Percentiles rank a stretch among this genome's conserved stretches.
Evolutionary conservation across 2,113 vertebrate genomes (phyloP).

Genomic region (Perccottus glenii): DNA sequence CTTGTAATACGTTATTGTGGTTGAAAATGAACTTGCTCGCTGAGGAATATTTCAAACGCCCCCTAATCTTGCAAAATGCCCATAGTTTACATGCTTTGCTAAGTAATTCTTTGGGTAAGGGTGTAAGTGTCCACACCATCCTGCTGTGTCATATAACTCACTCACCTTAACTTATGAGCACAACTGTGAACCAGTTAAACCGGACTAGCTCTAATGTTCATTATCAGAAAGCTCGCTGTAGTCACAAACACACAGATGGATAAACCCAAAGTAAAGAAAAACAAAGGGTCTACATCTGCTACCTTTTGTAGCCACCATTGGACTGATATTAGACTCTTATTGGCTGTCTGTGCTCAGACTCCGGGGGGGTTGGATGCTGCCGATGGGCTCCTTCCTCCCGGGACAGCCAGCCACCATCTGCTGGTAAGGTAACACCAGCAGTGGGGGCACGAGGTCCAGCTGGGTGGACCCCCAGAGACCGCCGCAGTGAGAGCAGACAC

Average conservation of each 20-base stretch:
- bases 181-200: too few species aligned
- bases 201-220: too few species aligned
- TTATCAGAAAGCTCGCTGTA: too few species aligned
- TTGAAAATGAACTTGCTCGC: too few species aligned
- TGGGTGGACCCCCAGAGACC: constrained; percentile 41
- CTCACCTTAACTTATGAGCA: too few species aligned
- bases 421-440: constrained; percentile 75
- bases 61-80: too few species aligned
- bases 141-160: too few species aligned
- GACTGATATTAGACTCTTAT: constrained; percentile 9
- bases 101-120: too few species aligned
- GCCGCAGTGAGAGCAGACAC: constrained; percentile 10
- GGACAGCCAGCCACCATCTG: constrained; percentile 72
- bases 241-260: background rate
- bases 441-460: constrained; percentile 33
- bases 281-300: background rate
- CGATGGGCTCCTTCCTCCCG: background rate
- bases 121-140: too few species aligned
- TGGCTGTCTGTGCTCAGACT: constrained; percentile 15
- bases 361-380: constrained; percentile 40
- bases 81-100: too few species aligned
- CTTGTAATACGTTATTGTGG: too few species aligned
- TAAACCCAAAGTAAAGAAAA: constrained; percentile 1
- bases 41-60: too few species aligned
- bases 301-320: background rate